Evolutionary conservation across 2,113 vertebrate genomes (phyloP).

Genomic region (Macquaria australasica): DNA sequence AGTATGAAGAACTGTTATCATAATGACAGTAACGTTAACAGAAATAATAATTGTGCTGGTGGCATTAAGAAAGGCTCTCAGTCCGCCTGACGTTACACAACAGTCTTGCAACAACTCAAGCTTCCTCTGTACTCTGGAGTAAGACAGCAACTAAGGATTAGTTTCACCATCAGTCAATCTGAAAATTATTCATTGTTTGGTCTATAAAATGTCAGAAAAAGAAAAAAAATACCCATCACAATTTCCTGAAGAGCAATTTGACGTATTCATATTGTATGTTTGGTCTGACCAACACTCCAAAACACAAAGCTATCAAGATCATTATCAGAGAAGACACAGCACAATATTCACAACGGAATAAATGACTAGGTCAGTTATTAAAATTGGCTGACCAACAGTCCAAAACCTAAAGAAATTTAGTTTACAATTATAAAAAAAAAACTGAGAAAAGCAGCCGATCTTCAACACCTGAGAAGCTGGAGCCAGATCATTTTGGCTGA

Average conservation of each 20-base stretch:
- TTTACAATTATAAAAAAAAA: no score
- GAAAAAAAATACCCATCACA: no score
- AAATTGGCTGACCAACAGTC: no score
- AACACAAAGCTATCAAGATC: background rate
- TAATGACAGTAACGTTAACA: background rate
- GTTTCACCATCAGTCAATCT: background rate
- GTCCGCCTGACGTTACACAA: background rate
- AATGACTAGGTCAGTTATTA: no score
- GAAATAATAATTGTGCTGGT: background rate
- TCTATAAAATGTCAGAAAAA: background rate
- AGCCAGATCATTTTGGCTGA: no score
- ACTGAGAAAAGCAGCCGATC: no score
- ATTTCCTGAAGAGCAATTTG: background rate
- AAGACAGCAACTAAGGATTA: background rate
- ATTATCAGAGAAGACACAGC: no score
- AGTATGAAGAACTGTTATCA: background rate
- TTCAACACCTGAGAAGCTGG: no score
- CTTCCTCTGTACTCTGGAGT: background rate
- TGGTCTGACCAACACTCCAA: background rate
- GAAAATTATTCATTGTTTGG: background rate
- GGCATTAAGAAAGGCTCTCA: background rate
- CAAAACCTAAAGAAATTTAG: no score
- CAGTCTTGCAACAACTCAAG: background rate
- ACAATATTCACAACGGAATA: background rate
- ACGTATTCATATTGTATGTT: background rate